Base-by-base conservation (phyloP, 2,113 vertebrate species). In the Plecotus auritus region DNA sequence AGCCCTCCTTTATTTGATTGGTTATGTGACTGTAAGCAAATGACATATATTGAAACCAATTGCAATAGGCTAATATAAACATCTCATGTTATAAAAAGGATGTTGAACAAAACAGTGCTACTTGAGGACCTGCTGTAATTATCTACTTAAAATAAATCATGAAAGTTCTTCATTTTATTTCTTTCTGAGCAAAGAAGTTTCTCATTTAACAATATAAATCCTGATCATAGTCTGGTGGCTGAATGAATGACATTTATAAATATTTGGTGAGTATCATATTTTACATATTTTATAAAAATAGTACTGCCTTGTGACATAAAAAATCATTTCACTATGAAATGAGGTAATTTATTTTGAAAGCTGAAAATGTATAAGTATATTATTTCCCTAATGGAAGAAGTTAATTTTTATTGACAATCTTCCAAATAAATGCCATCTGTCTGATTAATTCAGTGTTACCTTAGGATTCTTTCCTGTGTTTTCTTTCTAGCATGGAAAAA, bases 361-460 rank as follows among this genome's bases (percentile, higher is more conserved):
- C 37, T 97, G 28, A 51, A 54, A 96, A 96, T 97, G 40, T 93
- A 54, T 87, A 94, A 92, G 40, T 82, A 47, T 85, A 67, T 91
- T 97, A 96, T 97, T 97, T 97, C 84, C 88, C 26, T 95, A 82
- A 74, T 91, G 88, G 76, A 69, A 4, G 35, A 96, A 69, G 42
- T 95, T 97, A 56, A 92, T 97, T 97, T 98, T 98, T 97, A 93
- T 96, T 97, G 82, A 90, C 72, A 85, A 4, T 78, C 7, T 66
- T 82, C 78, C 96, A 96, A 80, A 95, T 96, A 97, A 30, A 66
- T 97, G 96, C 56, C 97, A 96, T 93, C 66, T 97, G 82, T 96
- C 93, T 95, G 72, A 93, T 93, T 56, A 91, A 96, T 89, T 96
- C 82, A 97, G 37, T 97, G 49, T 98, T 96, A 96, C 47, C 40